These are phyloP conservation scores for Pao palembangensis DNA, from an alignment of 2,113 vertebrate genomes.

Conservation along the genomic window DNA sequence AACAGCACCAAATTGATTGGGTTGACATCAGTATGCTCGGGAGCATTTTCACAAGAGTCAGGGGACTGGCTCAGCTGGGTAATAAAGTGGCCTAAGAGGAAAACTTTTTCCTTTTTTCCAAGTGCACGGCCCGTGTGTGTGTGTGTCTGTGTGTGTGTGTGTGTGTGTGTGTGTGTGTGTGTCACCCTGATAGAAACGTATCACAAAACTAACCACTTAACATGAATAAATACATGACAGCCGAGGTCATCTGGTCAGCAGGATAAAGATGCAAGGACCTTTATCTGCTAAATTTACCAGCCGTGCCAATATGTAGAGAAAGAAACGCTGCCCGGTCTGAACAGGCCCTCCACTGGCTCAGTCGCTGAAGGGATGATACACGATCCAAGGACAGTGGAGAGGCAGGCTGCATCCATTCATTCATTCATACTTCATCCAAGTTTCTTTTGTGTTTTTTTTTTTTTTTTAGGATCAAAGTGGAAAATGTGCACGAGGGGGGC, in stretches of 20 bases:
- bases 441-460: constrained; percentile 21
- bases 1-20: constrained; percentile 78
- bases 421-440: constrained; percentile 18
- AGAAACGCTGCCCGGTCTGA: constrained; percentile 61
- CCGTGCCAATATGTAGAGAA: constrained; percentile 37
- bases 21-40: constrained; percentile 81
- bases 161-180: too few relatives aligned
- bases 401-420: constrained; percentile 44
- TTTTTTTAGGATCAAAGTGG: constrained; percentile 17
- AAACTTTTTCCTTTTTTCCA: constrained; percentile 28
- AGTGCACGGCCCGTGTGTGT: constrained; percentile 64
- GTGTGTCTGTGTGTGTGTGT: too few relatives aligned
- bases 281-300: constrained; percentile 63
- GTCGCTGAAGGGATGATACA: constrained; percentile 46
- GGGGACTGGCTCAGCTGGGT: constrained; percentile 75
- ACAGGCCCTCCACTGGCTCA: constrained; percentile 59
- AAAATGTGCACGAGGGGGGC: constrained; percentile 9
- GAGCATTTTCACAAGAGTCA: constrained; percentile 65
- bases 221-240: constrained; percentile 68
- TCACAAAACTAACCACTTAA: constrained; percentile 62
- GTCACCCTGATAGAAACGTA: constrained; percentile 29
- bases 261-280: constrained; percentile 56
- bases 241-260: constrained; percentile 71
- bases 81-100: constrained; percentile 82
- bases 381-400: constrained; percentile 49